Evolutionary conservation across 1,140 invertebrate genomes (phyloP).

Genomic region (Danaus melanippus): DNA sequence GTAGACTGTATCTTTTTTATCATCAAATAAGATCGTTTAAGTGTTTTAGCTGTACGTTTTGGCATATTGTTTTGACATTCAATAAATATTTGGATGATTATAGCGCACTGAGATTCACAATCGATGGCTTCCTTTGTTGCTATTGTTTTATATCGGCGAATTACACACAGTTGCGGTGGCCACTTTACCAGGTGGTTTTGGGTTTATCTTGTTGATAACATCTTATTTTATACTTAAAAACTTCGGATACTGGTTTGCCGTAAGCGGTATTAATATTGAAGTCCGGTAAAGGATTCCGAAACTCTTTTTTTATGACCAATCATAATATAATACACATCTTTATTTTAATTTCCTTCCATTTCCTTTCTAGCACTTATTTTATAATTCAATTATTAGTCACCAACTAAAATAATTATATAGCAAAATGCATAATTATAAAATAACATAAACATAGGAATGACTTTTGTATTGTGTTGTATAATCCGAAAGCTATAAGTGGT

Average conservation of each 20-base stretch:
- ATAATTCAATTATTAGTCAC: too few relatives aligned
- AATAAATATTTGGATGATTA: conserved; percentile 71
- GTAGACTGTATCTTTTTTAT: too few relatives aligned
- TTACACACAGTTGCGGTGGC: conserved; percentile 60
- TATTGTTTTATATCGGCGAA: conserved; percentile 54
- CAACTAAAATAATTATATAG: too few relatives aligned
- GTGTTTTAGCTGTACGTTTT: conserved; percentile 55
- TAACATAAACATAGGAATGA: too few relatives aligned
- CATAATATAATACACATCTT: too few relatives aligned
- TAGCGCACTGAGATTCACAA: conserved; percentile 54
- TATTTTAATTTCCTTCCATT: too few relatives aligned
- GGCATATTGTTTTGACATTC: conserved; percentile 72
- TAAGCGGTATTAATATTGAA: conserved; percentile 6
- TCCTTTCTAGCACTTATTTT: too few relatives aligned
- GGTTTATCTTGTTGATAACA: conserved; percentile 24
- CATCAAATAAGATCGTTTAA: too few relatives aligned
- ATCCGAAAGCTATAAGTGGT: too few relatives aligned
- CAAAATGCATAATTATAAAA: too few relatives aligned
- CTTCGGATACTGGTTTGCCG: conserved; percentile 11
- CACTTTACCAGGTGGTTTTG: conserved; percentile 30
- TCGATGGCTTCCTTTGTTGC: conserved; percentile 52
- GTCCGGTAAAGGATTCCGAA: too few relatives aligned
- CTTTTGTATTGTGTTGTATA: too few relatives aligned
- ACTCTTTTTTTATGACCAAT: background rate
- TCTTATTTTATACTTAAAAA: conserved; percentile 27